A percentile compares a stretch with the other conserved stretches of the same genome.
Evolutionary conservation across 2,113 vertebrate genomes (phyloP).

Genomic region (Gila orcuttii): DNA sequence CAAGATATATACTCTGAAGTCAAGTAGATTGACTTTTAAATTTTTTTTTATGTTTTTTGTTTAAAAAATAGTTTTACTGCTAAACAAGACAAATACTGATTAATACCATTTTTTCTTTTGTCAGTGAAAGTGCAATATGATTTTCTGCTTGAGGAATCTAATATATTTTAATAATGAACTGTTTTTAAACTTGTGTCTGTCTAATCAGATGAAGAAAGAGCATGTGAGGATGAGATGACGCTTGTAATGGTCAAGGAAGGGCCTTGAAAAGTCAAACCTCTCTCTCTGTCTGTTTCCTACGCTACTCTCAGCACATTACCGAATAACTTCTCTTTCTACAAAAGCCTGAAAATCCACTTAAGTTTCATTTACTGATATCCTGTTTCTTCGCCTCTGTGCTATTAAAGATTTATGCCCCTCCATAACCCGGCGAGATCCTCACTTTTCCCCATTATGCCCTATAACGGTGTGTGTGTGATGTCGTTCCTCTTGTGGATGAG

Average conservation of each 20-base stretch:
- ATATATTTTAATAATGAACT: not conserved
- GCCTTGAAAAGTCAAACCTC: constrained; percentile 5
- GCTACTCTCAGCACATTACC: constrained; percentile 48
- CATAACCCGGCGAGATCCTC: constrained; percentile 22
- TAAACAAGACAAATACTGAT: not conserved
- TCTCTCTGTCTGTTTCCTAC: constrained; percentile 26
- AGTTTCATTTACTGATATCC: constrained; percentile 69
- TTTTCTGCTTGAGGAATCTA: not conserved
- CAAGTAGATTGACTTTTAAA: not conserved
- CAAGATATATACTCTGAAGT: not conserved
- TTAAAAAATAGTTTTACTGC: not conserved
- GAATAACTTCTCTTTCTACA: constrained; percentile 65
- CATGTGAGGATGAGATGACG: not conserved
- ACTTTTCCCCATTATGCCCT: constrained; percentile 30
- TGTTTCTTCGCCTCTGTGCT: constrained; percentile 51
- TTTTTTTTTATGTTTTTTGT: not conserved
- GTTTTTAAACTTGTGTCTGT: not conserved
- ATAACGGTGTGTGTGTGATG: constrained; percentile 2
- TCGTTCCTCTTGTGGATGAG: constrained; percentile 20
- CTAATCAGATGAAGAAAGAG: not conserved
- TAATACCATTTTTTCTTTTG: not conserved
- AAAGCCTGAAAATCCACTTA: constrained; percentile 72
- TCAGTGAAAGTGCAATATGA: not conserved
- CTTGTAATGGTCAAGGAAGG: not conserved
- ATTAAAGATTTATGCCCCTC: constrained; percentile 70